Base-by-base conservation (phyloP, 2,888 invertebrate genomes). In the Ectemnius lituratus region DNA sequence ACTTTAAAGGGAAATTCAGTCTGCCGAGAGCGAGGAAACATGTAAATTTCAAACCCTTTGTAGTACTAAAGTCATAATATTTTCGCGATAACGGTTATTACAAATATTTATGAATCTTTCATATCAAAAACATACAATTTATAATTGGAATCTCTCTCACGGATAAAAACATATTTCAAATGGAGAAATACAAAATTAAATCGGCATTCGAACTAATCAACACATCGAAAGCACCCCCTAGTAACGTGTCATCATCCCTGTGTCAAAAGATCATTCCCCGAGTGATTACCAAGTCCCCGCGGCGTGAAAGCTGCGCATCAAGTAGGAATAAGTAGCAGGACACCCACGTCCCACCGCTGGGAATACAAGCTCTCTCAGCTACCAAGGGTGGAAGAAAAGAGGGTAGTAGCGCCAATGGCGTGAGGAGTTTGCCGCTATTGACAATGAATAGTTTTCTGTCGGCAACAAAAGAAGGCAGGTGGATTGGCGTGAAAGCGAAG, bases 381-480 rank as follows among this genome's bases (percentile, higher is more conserved):
- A 23, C 3, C 2, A 76, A 78, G 67, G 62, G 72, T 70, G 78
- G 78, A 82, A 75, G 23, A 78, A 73, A 11, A 67, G 65, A 69
- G 67, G 82, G 80, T 1, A 37, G 6, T 80, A 73, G 79, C 20
- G 2, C 72, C 82, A 80, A 80, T 76, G 80, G 69, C 80, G 71
- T 76, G 80, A 82, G 71, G 73, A 76, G 71, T 76, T 74, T 68
- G 81, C 80, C 71, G 80, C 79, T 83, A 83, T 83, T 77, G 83
- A 83, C 82, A 83, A 83, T 83, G 83, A 83, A 83, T 83, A 83
- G 83, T 83, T 83, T 83, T 11, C 82, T 81, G 80, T 80, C 80
- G 78, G 76, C 69, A 73, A 76, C 75, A 75, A 70, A 81, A 79
- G 81, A 3, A 23, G 69, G 76, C 72, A 82, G 56, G 70, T 37